Evolutionary conservation across 2,797 vertebrate species (phyloP), one percentile per base, ranked within the genome.

Genomic region (Alosa sapidissima): DNA sequence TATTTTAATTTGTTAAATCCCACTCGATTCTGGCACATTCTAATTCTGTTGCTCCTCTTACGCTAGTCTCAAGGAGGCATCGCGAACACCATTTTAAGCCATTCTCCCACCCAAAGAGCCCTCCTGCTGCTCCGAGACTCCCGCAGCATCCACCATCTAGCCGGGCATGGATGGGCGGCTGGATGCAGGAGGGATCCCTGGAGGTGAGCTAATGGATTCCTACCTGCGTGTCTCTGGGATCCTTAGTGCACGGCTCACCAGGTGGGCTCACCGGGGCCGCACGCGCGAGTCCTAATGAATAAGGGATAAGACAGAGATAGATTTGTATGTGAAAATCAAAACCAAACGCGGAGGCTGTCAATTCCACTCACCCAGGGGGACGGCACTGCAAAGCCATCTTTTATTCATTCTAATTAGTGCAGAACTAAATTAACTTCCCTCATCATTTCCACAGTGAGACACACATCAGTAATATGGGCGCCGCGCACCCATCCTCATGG

Each of bases 381-480:
- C 88, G 87, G 88, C 62, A 19, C 60, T 82, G 83, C 78, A 75
- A 10, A 84, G 87, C 88, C 89, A 93, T 94, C 91, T 92, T 94
- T 93, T 93, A 93, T 93, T 94, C 92, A 92, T 93, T 91, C 92
- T 92, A 93, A 94, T 94, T 93, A 91, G 89, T 89, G 91, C 91
- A 88, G 89, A 91, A 91, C 90, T 84, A 92, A 93, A 92, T 94
- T 92, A 93, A 93, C 90, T 91, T 93, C 91, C 91, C 89, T 86
- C 85, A 87, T 93, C 88, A 93, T 91, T 45, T 93, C 92, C 86
- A 68, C 65, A 87, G 87, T 89, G 87, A 90, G 88, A 91, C 91
- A 87, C 87, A 90, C 91, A 89, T 92, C 88, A 89, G 84, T 90
- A 91, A 91, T 92, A 90, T 83, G 86, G 16, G 75, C 60, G 47